Percentiles rank a stretch among this genome's conserved stretches.
These are phyloP conservation scores for Orcinus orca DNA, from an alignment of 2,113 vertebrate species.

Conservation along the genomic window DNA sequence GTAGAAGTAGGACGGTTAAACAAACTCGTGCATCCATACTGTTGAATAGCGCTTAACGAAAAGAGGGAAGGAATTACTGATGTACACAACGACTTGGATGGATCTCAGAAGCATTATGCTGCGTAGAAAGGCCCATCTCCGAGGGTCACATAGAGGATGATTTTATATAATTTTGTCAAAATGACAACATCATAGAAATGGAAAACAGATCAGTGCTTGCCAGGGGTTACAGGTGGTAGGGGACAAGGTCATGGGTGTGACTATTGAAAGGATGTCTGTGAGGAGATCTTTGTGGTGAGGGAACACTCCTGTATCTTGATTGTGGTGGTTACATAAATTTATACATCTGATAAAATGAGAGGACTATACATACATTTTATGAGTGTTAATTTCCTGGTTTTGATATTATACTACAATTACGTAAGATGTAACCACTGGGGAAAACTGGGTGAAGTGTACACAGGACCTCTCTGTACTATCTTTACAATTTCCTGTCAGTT, in stretches of 20 bases:
- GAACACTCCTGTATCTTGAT: not conserved
- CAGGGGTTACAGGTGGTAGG: not conserved
- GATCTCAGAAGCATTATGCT: not conserved
- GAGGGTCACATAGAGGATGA: not conserved
- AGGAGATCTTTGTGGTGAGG: not conserved
- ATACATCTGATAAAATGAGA: not conserved
- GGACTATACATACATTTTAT: not conserved
- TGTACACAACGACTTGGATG: not conserved
- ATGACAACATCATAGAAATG: not conserved
- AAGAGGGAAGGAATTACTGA: not conserved
- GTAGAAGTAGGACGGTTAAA: not conserved
- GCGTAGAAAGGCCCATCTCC: not conserved
- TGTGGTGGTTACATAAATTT: not conserved
- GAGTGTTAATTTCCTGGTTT: not conserved
- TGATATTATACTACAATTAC: not conserved
- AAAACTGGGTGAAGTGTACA: not conserved
- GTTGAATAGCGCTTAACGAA: not conserved
- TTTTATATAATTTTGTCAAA: not conserved
- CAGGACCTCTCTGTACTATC: not conserved
- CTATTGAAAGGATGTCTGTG: not conserved
- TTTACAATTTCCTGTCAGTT: not conserved
- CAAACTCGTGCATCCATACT: not conserved
- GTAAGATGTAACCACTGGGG: not conserved
- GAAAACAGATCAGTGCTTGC: not conserved
- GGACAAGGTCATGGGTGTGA: not conserved